Evolutionary conservation across 1,140 invertebrate species (phyloP).

Genomic region (Trachymyrmex septentrionalis): DNA sequence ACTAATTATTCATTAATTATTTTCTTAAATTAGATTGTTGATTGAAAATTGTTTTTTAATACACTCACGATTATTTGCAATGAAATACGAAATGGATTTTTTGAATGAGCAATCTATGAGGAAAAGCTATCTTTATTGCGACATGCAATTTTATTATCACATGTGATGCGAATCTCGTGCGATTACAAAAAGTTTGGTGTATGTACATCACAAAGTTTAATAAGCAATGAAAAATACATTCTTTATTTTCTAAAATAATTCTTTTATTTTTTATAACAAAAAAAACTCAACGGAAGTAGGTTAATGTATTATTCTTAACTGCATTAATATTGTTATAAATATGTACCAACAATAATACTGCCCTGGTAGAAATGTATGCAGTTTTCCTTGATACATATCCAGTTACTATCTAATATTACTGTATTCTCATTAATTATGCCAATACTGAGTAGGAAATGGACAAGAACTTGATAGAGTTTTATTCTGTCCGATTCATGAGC

Average conservation of each 20-base stretch:
- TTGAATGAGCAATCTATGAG: neutral
- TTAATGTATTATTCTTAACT: neutral
- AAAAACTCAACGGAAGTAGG: neutral
- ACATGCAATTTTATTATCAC: constrained; percentile 6
- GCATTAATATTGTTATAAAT: neutral
- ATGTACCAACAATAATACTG: neutral
- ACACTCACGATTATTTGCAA: neutral
- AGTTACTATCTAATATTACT: no score
- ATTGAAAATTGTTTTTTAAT: constrained; percentile 5
- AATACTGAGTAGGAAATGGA: no score
- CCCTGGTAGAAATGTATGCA: no score
- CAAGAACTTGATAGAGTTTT: no score
- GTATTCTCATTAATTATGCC: no score
- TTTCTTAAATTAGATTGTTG: no score
- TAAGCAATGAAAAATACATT: neutral
- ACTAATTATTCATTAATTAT: neutral
- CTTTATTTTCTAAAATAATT: neutral
- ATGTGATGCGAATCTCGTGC: neutral
- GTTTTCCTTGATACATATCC: no score
- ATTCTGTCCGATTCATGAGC: no score
- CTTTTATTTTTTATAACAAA: constrained; percentile 6
- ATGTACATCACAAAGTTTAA: neutral
- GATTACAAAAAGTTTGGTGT: neutral
- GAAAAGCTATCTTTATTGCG: constrained; percentile 12
- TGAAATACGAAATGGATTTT: neutral